These are phyloP conservation scores for Nothura maculosa DNA, from an alignment of 2,797 vertebrate genomes.

Conservation along the genomic window DNA sequence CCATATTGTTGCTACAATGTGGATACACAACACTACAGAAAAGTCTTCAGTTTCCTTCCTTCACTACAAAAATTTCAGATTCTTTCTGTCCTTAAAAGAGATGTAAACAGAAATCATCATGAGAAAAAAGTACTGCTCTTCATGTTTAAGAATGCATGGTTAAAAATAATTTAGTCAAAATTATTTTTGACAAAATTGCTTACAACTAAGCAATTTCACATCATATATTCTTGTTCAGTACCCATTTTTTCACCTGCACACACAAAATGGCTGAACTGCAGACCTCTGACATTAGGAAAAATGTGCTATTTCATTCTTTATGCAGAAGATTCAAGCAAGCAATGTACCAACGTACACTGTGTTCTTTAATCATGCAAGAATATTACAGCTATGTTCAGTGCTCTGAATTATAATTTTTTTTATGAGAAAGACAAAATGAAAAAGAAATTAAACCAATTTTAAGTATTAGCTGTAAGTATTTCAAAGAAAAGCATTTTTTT, in stretches of 20 bases:
- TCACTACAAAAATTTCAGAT: background rate
- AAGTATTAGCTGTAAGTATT: background rate
- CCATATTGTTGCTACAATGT: background rate
- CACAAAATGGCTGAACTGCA: background rate
- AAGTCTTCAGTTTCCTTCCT: background rate
- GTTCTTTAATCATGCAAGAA: background rate
- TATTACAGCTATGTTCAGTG: background rate
- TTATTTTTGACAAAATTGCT: background rate
- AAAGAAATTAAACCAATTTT: background rate
- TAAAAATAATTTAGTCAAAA: constrained; percentile 2
- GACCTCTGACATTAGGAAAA: background rate
- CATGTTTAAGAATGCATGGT: background rate
- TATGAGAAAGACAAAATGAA: background rate
- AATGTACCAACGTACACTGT: background rate
- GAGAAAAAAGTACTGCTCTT: background rate
- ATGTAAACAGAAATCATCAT: background rate
- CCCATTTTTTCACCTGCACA: background rate
- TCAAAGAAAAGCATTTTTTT: background rate
- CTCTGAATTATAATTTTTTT: background rate
- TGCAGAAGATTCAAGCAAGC: background rate
- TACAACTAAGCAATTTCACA: background rate
- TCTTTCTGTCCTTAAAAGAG: background rate
- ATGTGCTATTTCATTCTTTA: background rate
- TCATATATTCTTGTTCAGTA: background rate
- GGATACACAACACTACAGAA: background rate